Percentiles rank a stretch among this genome's conserved stretches.
These are phyloP conservation scores for Homalodisca vitripennis DNA, from an alignment of 1,140 invertebrate species.

Conservation along the genomic window DNA sequence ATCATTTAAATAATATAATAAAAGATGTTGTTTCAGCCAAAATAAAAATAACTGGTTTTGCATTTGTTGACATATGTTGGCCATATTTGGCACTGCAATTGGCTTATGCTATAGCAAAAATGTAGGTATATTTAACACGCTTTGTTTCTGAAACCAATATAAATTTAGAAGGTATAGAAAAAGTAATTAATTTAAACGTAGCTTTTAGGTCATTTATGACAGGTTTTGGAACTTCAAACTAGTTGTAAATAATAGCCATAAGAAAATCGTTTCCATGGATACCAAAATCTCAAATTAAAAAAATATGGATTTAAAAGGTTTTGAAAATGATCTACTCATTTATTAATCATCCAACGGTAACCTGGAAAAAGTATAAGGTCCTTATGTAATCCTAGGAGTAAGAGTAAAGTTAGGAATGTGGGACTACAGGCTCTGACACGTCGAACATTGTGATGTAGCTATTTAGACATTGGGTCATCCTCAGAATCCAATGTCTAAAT, in stretches of 20 bases:
- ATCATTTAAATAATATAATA: not conserved
- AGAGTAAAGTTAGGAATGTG: no score
- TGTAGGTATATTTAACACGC: not conserved
- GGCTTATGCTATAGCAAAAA: not conserved
- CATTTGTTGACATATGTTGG: not conserved
- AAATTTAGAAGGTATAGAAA: not conserved
- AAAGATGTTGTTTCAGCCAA: not conserved
- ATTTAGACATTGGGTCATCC: no score
- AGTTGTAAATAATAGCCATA: not conserved
- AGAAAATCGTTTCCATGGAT: not conserved
- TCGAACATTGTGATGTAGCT: no score
- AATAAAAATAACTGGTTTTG: not conserved
- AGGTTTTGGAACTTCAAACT: not conserved
- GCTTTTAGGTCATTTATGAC: not conserved
- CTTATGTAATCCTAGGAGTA: no score
- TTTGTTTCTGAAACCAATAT: not conserved
- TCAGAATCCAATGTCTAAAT: no score
- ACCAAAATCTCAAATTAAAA: not conserved
- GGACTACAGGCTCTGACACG: no score
- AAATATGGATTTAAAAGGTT: no score
- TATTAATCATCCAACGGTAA: no score
- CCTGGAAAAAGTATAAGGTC: no score
- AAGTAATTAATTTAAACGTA: not conserved
- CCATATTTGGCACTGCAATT: not conserved
- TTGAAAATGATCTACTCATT: no score